Evolutionary conservation across 2,113 vertebrate genomes (phyloP), one percentile per base, ranked within the genome.

Genomic region (Callionymus lyra): DNA sequence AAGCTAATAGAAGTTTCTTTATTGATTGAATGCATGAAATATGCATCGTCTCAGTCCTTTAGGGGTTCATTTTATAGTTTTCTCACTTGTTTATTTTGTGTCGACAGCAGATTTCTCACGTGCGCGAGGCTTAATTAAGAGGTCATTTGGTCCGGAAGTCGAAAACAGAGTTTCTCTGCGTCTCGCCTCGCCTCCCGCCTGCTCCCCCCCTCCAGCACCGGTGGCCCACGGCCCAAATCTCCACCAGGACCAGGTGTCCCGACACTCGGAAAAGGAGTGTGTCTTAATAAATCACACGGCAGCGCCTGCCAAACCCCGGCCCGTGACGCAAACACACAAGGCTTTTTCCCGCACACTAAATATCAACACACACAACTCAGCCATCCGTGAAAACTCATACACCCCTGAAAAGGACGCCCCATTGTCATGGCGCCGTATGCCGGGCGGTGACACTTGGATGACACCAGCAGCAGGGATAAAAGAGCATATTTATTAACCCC

Each of bases 221-320:
- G 67, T 82, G 83, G 80, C 70, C 69, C 55, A 40, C n/a, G 31
- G 77, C 79, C 79, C 63, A 60, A 47, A 61, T 68, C 68, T 71
- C 64, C 72, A 70, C 77, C 38, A 72, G 52, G 79, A 76, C 55
- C 82, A 85, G 82, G 83, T 84, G 80, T 84, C 78, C 63, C 49
- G 15, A 43, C 65, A 49, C 55, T 58, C 49, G 31, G 32, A 46
- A 65, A 8, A 27, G 8, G 21, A 5, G 68, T 60, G 68, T 70
- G 56, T 79, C 77, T 79, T 79, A 77, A 79, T 77, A 75, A 80
- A 56, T 43, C 37, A 39, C 61, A 16, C 53, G 56, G 47, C 56
- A 38, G 15, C 34, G 32, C 63, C 52, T 4, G 16, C 36, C 16
- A 44, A 39, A 45, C 39, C 41, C n/a, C n/a, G n/a, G 13, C 34